phyloP scores from a whole-genome alignment of 2,888 invertebrate species.

The Xestia rhomboidea region DNA sequence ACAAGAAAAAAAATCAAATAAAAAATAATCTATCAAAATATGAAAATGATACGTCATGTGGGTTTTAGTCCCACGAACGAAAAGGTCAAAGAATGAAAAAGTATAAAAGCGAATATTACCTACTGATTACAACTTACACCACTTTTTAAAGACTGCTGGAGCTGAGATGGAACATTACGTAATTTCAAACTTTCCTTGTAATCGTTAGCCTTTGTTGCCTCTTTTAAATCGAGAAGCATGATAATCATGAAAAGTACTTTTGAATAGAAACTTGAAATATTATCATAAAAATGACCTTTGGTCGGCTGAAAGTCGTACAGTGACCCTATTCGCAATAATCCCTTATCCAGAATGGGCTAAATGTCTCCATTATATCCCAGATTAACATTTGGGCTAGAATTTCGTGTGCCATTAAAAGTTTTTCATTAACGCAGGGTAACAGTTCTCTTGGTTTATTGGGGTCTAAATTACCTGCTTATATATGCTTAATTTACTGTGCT shows the following conservation, averaged over 20 bases:
- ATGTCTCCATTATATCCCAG: conserved; percentile 51
- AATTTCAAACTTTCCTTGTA: conserved; percentile 33
- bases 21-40: too few relatives aligned
- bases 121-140: too few relatives aligned
- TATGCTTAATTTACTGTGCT: not conserved
- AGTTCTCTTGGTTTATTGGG: conserved; percentile 2
- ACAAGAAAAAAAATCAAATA: too few relatives aligned
- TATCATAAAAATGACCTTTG: conserved; percentile 38
- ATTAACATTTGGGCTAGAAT: conserved; percentile 34
- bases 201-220: conserved; percentile 27
- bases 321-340: conserved; percentile 39
- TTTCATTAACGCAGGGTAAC: conserved; percentile 26
- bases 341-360: conserved; percentile 37
- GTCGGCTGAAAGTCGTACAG: conserved; percentile 24
- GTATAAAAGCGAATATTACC: too few relatives aligned
- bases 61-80: too few relatives aligned
- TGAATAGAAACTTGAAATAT: conserved; percentile 41
- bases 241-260: conserved; percentile 33
- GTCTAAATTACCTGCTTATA: not conserved
- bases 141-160: not conserved
- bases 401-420: conserved; percentile 34
- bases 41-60: too few relatives aligned
- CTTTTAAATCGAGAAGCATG: conserved; percentile 47
- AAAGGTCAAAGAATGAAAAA: too few relatives aligned
- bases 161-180: not conserved